phyloP scores from a whole-genome alignment of 30 jellyfish, hydroid and myxozoan species.

The Aurelia sp. region DNA sequence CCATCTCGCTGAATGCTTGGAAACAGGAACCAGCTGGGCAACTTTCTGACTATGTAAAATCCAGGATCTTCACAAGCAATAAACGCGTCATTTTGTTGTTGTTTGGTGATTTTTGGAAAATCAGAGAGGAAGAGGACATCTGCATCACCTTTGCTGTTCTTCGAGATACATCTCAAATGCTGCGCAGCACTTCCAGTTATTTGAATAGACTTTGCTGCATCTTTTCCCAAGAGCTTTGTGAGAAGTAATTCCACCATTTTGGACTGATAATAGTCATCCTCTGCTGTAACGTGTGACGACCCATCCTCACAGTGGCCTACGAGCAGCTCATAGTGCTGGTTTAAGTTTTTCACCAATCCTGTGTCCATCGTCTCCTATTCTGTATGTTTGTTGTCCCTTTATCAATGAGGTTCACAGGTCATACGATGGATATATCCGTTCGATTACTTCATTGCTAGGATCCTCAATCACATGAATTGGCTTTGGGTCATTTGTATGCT shows the following conservation, averaged over 20 bases:
- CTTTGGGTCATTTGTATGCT: too few relatives aligned
- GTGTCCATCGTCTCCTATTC: too few relatives aligned
- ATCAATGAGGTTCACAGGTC: too few relatives aligned
- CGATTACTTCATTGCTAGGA: too few relatives aligned
- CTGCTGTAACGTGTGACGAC: slow-evolving; percentile 36
- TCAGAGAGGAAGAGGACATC: slow-evolving; percentile 38
- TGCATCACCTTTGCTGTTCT: slow-evolving; percentile 48
- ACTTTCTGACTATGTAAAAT: slow-evolving; percentile 18
- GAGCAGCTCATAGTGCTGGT: too few relatives aligned
- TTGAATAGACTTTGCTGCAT: background rate
- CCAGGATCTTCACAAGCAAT: slow-evolving; percentile 54
- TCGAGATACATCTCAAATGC: slow-evolving; percentile 48
- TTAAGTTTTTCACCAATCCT: too few relatives aligned
- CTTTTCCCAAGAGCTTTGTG: slow-evolving; percentile 7
- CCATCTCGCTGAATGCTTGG: slow-evolving; percentile 27
- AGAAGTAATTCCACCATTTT: background rate
- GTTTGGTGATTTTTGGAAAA: slow-evolving; percentile 36
- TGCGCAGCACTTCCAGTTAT: slow-evolving; percentile 69
- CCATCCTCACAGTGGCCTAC: slow-evolving; percentile 36
- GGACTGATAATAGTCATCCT: slow-evolving; percentile 13
- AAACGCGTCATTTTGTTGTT: slow-evolving; percentile 1
- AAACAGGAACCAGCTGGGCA: background rate
- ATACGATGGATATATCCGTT: too few relatives aligned
- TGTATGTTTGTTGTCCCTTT: too few relatives aligned
- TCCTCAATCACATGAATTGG: too few relatives aligned